Evolutionary conservation across 1,140 invertebrate genomes (phyloP), one percentile per base, ranked within the genome.

Genomic region (Microplitis mediator): DNA sequence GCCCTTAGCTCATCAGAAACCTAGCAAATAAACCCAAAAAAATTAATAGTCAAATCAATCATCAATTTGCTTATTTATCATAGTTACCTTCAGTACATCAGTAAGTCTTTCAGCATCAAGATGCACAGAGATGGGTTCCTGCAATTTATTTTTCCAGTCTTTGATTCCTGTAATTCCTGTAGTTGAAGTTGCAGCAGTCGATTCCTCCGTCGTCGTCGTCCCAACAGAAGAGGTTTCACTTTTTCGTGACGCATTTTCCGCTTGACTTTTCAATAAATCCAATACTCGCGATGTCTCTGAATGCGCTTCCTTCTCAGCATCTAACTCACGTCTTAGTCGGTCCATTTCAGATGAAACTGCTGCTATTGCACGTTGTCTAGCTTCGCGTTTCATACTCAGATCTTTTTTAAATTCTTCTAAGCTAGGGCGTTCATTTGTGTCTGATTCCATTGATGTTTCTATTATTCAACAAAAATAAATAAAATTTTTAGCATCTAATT

Each of bases 271-370:
- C 4, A 85, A 69, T 0, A 82, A 67, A 73, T 85, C 82, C 14
- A 87, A 65, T 4, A 83, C 71, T 65, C 74, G 82, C 0, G 78
- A 82, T 4, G 85, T 87, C 71, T 87, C 82, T 34, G 80, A 81
- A 77, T 87, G 85, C 9, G 84, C 84, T n/a, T 81, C 79, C 56
- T 85, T 86, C 67, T 88, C 87, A 8, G 80, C 79, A 54, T 83
- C 82, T 5, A 88, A 72, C 75, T 88, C 87, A 3, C 69, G 72
- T 58, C 82, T 79, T 2, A 88, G 75, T 13, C 82, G 73, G 4
- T 88, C 85, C 84, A 88, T 86, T 72, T 88, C 86, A 0, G 82
- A 81, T 2, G 87, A 87, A 35, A 88, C 83, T 0, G 82, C 82
- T 0, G 85, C 84, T 23, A 88, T 85, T 4, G 86, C 87, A 4